phyloP scores from a whole-genome alignment of 2,113 vertebrate species.

The Boleophthalmus pectinirostris region DNA sequence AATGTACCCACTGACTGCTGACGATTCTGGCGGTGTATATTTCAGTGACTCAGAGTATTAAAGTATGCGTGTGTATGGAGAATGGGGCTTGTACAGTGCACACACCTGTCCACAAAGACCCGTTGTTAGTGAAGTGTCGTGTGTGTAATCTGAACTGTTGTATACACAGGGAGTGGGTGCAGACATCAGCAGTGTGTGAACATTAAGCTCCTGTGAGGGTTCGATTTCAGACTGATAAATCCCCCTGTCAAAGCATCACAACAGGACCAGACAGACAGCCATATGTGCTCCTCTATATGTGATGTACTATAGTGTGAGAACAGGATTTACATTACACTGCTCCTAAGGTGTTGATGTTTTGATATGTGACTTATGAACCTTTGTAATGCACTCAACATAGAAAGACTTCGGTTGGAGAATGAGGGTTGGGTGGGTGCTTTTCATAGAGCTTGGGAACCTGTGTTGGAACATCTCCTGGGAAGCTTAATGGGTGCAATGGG shows the following conservation, averaged over 20 bases:
- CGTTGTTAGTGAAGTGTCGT: constrained; percentile 14
- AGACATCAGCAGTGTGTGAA: constrained; percentile 6
- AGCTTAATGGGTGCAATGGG: too few relatives aligned
- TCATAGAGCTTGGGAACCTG: too few relatives aligned
- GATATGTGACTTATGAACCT: not conserved
- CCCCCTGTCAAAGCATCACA: constrained; percentile 22
- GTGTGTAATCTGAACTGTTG: constrained; percentile 12
- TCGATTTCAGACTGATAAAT: constrained; percentile 58
- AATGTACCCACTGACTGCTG: not conserved
- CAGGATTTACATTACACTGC: not conserved
- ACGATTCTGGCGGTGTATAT: not conserved
- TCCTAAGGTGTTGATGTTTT: not conserved
- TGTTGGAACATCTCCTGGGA: too few relatives aligned
- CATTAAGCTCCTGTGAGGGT: constrained; percentile 18
- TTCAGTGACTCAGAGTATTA: not conserved
- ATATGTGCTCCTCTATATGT: constrained; percentile 1
- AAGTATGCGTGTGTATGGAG: not conserved
- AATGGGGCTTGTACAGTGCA: not conserved
- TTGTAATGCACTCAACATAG: too few relatives aligned
- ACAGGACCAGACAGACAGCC: constrained; percentile 5
- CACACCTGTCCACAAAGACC: constrained; percentile 38
- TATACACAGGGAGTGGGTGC: not conserved
- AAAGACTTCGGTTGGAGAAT: too few relatives aligned
- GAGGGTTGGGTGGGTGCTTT: too few relatives aligned
- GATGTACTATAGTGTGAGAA: constrained; percentile 9